Evolutionary conservation across 2,888 invertebrate species (phyloP), one percentile per base, ranked within the genome.

Genomic region (Cyclophora punctaria): DNA sequence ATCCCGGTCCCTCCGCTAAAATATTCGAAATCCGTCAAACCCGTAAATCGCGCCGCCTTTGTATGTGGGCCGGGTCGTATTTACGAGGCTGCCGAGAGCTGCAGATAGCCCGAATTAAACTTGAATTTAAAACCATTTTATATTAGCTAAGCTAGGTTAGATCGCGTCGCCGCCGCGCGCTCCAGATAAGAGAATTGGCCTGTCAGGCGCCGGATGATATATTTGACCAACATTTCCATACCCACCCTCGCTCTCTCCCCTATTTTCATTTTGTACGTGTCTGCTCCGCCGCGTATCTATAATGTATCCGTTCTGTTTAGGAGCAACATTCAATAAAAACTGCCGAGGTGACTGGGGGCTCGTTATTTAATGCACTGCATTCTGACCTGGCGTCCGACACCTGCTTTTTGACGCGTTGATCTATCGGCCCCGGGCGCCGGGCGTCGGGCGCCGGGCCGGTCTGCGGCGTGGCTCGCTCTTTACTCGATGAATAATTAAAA

Each of bases 151-250:
- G 88, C 88, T 83, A 83, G 85, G 83, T 87, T 86, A 88, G 88
- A 88, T 88, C 87, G 84, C 79, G 81, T 78, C 78, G 85, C 82
- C 79, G 89, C 37, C 37, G 89, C 87, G 86, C 90, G 89, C 87
- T 80, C 75, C 82, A 92, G 93, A 93, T 93, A 93, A 93, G 93
- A 93, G 94, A 94, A 94, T 94, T 94, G 94, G 93, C 93, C 93
- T 94, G 94, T 94, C 94, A 94, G 92, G 91, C 92, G 70, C 92
- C 89, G 93, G 93, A 94, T 94, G 94, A 94, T 94, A 94, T 94
- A 94, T 94, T 93, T 93, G 93, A 93, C 93, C 93, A 93, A 92
- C 93, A 94, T 94, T 94, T 94, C 93, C 94, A 94, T 94, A 93
- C 81, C 81, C 44, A 45, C 67, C 66, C 64, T 69, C 75, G 72